Evolutionary conservation across 2,797 vertebrate species (phyloP), one percentile per base, ranked within the genome.

Genomic region (Oryzias dopingdopingensis): DNA sequence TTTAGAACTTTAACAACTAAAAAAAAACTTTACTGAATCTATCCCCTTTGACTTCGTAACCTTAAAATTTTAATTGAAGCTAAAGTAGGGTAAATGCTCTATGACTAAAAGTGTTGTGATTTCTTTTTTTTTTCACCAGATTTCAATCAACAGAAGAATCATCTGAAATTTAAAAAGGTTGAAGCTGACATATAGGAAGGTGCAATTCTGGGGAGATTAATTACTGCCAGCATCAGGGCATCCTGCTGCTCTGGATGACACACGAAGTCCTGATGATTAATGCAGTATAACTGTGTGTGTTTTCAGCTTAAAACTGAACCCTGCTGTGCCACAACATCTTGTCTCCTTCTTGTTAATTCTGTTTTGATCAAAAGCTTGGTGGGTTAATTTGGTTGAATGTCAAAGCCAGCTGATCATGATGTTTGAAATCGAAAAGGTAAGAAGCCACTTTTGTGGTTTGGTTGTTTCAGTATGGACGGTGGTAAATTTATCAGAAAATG

Each of bases 331-430:
- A 75, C 81, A 80, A 73, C 62, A 79, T 87, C 77, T 76, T 74
- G 65, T 79, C 75, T 80, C 76, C 76, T 66, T 59, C 77, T 57
- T 65, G 71, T 82, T 88, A 83, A 86, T 90, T 83, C 84, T 86
- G 76, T 91, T 91, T 90, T 86, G 76, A 90, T 90, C 86, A 88
- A 90, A 91, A 89, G 66, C 78, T 77, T 48, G 49, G 70, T 79
- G 79, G 82, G 83, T 84, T 86, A 71, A 86, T 89, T 85, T 88
- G 78, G 85, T 80, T 65, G 74, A 67, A 75, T 76, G 64, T 55
- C 60, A 69, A 57, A 66, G 84, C 77, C 89, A 91, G 84, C 86
- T 90, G 90, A 88, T 78, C 77, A 71, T 64, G 64, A 65, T 62
- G 68, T 77, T 79, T 61, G 69, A 81, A 86, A 87, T 87, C 68